Conservation (phyloP, 2,888 invertebrate genomes). For the Pseudoips prasinana region DNA sequence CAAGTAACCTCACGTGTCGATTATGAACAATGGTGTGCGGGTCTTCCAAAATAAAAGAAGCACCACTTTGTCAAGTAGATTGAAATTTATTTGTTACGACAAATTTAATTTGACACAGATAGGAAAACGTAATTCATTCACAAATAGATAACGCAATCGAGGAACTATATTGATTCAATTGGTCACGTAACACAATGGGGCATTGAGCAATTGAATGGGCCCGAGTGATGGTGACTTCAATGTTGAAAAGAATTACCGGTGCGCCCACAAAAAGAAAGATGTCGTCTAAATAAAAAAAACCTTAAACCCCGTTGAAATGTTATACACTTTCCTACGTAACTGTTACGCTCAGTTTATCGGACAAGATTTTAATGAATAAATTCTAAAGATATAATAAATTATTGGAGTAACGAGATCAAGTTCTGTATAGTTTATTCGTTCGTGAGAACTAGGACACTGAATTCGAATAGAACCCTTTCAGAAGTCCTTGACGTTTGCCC, state of each 20-base stretch:
- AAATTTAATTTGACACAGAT: slow-evolving; percentile 31
- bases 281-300: slow-evolving; percentile 2
- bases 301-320: not conserved
- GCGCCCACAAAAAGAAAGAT: slow-evolving; percentile 11
- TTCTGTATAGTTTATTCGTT: slow-evolving; percentile 22
- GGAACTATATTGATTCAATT: slow-evolving; percentile 50
- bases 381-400: slow-evolving; percentile 1
- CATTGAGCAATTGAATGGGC: slow-evolving; percentile 36
- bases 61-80: slow-evolving; percentile 10
- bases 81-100: slow-evolving; percentile 21
- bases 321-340: no score
- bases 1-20: not conserved
- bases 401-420: slow-evolving; percentile 13
- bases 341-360: not conserved
- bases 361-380: not conserved
- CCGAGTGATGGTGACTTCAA: slow-evolving; percentile 20
- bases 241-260: slow-evolving; percentile 10
- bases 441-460: slow-evolving; percentile 34
- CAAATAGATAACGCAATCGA: slow-evolving; percentile 39
- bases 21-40: not conserved
- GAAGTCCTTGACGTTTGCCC: slow-evolving; percentile 42
- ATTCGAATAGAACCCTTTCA: slow-evolving; percentile 34
- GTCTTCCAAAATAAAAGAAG: no score
- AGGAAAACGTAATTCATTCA: slow-evolving; percentile 33
- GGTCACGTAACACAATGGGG: slow-evolving; percentile 38